Evolutionary conservation across 2,888 invertebrate species (phyloP).

Genomic region (Cheilosia scutellata): DNA sequence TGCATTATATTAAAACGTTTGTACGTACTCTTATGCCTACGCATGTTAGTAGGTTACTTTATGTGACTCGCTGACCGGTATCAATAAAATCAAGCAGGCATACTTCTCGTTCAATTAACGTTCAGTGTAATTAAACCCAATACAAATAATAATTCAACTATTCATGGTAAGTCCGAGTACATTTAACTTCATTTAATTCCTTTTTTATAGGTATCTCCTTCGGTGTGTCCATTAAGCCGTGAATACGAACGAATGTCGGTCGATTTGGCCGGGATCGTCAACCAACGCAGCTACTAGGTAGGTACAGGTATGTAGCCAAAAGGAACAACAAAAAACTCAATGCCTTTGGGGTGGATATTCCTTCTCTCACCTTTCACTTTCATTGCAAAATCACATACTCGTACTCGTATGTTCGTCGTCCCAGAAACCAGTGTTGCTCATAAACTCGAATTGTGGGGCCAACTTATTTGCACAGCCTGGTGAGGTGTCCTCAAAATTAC

Average conservation of each 20-base stretch:
- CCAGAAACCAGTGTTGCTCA: conserved; percentile 19
- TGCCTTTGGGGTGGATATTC: conserved; percentile 69
- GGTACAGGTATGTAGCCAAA: background rate
- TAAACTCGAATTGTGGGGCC: conserved; percentile 63
- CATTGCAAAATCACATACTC: conserved; percentile 60
- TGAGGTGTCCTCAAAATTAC: conserved; percentile 62
- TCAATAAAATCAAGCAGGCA: conserved; percentile 49
- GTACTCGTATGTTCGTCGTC: background rate
- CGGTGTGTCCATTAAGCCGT: conserved; percentile 24
- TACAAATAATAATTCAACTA: conserved; percentile 56
- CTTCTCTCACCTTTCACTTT: conserved; percentile 75
- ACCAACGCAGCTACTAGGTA: conserved; percentile 12
- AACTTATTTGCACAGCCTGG: conserved; percentile 42
- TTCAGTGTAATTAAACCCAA: conserved; percentile 56
- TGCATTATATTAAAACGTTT: conserved; percentile 6
- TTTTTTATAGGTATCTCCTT: conserved; percentile 32
- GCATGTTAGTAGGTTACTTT: conserved; percentile 44
- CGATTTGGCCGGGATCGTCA: conserved; percentile 8
- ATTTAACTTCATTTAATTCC: conserved; percentile 49
- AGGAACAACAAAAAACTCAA: conserved; percentile 38
- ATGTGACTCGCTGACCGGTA: conserved; percentile 47
- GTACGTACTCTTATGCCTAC: conserved; percentile 39
- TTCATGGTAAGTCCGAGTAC: conserved; percentile 34
- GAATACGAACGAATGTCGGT: conserved; percentile 43
- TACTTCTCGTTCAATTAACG: conserved; percentile 66